A percentile compares a stretch with the other conserved stretches of the same genome.
These are phyloP conservation scores for Alouatta palliata DNA, from an alignment of 2,113 vertebrate genomes.

Conservation along the genomic window DNA sequence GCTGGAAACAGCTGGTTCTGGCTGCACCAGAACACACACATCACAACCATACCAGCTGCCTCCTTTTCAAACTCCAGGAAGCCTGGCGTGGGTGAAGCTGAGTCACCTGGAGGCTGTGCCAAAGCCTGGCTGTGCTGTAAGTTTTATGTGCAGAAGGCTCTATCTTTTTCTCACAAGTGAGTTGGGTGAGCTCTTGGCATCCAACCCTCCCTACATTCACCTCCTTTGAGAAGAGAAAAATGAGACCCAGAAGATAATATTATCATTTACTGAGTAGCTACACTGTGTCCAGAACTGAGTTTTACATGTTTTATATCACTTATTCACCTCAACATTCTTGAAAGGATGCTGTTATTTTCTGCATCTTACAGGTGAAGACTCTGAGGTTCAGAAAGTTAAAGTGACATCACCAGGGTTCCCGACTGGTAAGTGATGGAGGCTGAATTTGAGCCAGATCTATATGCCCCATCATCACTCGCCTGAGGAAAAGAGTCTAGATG, in stretches of 20 bases:
- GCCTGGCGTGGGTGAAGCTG: neutral
- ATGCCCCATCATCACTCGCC: neutral
- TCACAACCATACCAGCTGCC: neutral
- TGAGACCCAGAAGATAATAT: neutral
- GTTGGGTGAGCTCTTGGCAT: neutral
- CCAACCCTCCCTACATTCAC: neutral
- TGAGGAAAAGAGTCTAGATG: neutral
- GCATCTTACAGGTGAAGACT: neutral
- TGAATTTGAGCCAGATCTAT: neutral
- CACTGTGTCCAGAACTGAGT: neutral
- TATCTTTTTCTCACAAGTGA: neutral
- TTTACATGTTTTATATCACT: neutral
- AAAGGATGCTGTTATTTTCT: neutral
- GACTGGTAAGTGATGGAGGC: neutral
- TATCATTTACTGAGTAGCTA: neutral
- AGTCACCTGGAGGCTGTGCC: conserved; percentile 6
- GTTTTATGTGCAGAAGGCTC: neutral
- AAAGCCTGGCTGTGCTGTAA: neutral
- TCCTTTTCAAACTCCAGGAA: neutral
- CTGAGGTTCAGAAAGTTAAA: neutral
- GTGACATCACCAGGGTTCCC: neutral
- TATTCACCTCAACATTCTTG: neutral
- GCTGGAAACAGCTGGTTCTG: neutral
- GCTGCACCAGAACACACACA: neutral
- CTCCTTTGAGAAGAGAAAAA: neutral